These are phyloP conservation scores for Coecobrya sp. DNA, from an alignment of 2,888 invertebrate species.

Conservation along the genomic window DNA sequence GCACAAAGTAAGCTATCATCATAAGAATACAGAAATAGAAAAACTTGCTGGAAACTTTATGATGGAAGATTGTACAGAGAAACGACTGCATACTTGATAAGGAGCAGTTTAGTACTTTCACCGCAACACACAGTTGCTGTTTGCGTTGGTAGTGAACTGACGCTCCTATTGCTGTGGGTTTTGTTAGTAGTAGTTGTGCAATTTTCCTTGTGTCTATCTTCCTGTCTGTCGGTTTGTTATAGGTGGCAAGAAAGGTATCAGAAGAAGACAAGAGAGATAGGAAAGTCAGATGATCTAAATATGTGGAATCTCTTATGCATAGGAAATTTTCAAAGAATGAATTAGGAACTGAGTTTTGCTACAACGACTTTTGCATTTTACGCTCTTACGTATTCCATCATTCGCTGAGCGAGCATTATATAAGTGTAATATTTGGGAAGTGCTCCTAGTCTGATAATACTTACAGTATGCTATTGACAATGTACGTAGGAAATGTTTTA, in stretches of 20 bases:
- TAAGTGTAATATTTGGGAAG: not conserved
- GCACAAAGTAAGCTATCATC: constrained; percentile 22
- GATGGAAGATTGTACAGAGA: constrained; percentile 15
- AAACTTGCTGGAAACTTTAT: constrained; percentile 54
- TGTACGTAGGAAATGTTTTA: constrained; percentile 46
- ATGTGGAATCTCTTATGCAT: not conserved
- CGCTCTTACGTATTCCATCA: not conserved
- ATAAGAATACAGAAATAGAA: constrained; percentile 53
- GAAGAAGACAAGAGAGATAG: not conserved
- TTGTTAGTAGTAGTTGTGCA: constrained; percentile 16
- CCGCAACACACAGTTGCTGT: constrained; percentile 1
- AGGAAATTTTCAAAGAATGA: constrained; percentile 35
- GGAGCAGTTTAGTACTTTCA: constrained; percentile 35
- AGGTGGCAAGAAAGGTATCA: constrained; percentile 7
- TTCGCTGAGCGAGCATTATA: not conserved
- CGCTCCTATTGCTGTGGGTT: not conserved
- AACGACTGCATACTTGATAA: constrained; percentile 51
- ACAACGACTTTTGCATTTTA: constrained; percentile 34
- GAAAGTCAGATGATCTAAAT: not conserved
- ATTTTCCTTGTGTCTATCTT: constrained; percentile 42
- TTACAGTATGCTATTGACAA: not conserved
- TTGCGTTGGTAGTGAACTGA: not conserved
- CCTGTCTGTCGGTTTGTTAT: constrained; percentile 45
- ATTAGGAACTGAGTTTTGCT: constrained; percentile 46
- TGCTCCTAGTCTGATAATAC: not conserved